phyloP scores from a whole-genome alignment of 2,888 invertebrate species.

The Phyllotreta cruciferae region DNA sequence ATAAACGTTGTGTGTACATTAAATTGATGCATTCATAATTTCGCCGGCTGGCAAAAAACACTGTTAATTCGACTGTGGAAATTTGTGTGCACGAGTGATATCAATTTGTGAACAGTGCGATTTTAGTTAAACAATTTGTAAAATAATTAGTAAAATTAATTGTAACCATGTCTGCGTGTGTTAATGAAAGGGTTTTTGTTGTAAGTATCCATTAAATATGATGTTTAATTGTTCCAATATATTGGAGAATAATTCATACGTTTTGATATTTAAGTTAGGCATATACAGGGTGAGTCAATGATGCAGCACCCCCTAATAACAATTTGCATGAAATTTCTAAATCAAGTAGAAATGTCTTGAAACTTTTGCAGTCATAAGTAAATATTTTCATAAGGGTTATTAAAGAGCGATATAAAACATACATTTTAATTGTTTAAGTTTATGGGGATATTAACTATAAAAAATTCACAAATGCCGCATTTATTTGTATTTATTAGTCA shows the following conservation, averaged over 20 bases:
- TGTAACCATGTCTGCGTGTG: conserved; percentile 41
- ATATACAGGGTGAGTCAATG: too few species aligned
- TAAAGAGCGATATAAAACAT: too few species aligned
- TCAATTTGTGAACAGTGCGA: conserved; percentile 17
- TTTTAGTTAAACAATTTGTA: neutral
- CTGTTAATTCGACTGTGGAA: conserved; percentile 16
- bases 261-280: neutral
- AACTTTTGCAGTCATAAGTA: too few species aligned
- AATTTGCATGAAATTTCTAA: too few species aligned
- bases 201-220: conserved; percentile 36
- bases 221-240: neutral
- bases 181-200: conserved; percentile 45
- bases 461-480: too few species aligned
- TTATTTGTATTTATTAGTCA: too few species aligned
- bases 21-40: conserved; percentile 35
- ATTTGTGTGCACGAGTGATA: conserved; percentile 5
- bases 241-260: too few species aligned
- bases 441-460: too few species aligned
- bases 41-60: conserved; percentile 32
- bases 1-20: conserved; percentile 46
- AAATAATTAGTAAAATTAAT: neutral
- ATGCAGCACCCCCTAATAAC: too few species aligned
- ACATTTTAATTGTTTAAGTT: too few species aligned
- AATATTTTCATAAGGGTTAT: too few species aligned
- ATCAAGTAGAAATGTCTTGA: too few species aligned